These are phyloP conservation scores for Xestia rhomboidea DNA, from an alignment of 2,888 invertebrate species.

Conservation along the genomic window DNA sequence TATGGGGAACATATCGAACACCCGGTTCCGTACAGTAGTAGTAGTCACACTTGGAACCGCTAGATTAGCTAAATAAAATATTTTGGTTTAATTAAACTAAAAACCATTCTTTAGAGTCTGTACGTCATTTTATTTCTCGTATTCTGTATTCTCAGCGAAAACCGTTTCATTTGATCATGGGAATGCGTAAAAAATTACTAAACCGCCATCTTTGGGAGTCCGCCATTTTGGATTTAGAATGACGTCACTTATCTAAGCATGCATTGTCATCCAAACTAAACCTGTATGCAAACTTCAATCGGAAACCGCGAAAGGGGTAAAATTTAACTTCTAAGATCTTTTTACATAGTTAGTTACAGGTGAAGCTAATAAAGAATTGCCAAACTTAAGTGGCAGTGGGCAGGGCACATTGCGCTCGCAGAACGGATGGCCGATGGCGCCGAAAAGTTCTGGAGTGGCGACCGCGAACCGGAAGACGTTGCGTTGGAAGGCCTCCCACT, in stretches of 20 bases:
- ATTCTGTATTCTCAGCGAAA: background rate
- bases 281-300: too few species aligned
- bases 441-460: too few species aligned
- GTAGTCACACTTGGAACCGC: background rate
- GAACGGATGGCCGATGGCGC: too few species aligned
- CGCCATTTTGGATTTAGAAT: background rate
- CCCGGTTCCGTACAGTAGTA: background rate
- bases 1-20: background rate
- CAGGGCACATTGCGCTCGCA: too few species aligned
- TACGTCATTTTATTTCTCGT: background rate
- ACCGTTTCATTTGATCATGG: background rate
- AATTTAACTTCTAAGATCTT: background rate
- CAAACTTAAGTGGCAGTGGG: too few species aligned
- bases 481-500: too few species aligned
- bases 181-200: background rate
- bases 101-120: background rate
- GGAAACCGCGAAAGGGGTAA: background rate
- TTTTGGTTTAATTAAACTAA: background rate
- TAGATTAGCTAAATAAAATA: background rate
- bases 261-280: too few species aligned
- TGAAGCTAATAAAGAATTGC: background rate
- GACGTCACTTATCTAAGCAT: too few species aligned
- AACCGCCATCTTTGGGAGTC: too few species aligned
- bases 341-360: background rate
- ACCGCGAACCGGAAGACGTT: too few species aligned